Percentiles rank a stretch among this genome's conserved stretches.
phyloP scores from a whole-genome alignment of 2,113 vertebrate genomes.

The Menidia beryllina region DNA sequence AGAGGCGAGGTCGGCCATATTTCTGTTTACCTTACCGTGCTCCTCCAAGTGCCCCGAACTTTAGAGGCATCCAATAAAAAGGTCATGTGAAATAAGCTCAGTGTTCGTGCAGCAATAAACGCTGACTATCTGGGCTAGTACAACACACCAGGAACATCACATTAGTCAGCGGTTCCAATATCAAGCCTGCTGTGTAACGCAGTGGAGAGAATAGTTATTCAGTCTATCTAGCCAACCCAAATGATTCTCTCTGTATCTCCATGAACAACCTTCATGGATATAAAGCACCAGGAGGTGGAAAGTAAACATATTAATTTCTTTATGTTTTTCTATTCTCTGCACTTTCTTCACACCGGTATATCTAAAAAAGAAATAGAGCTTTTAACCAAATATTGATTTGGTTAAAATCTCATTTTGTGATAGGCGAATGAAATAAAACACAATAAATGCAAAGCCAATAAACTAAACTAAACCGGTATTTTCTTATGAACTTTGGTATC shows the following conservation, averaged over 20 bases:
- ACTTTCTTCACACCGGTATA: neutral
- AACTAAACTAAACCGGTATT: too few relatives aligned
- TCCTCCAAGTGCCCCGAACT: slow-evolving; percentile 9
- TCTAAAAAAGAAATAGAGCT: neutral
- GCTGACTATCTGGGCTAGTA: neutral
- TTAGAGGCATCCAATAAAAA: neutral
- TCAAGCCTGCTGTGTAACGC: neutral
- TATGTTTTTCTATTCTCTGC: too few relatives aligned
- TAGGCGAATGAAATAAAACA: too few relatives aligned
- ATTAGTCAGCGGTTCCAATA: slow-evolving; percentile 34
- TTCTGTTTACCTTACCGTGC: neutral
- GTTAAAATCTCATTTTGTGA: too few relatives aligned
- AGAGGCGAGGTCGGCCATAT: neutral
- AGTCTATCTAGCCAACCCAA: neutral
- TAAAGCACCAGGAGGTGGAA: neutral
- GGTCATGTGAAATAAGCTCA: neutral
- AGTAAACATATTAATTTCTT: neutral
- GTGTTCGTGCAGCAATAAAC: neutral
- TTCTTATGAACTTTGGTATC: too few relatives aligned
- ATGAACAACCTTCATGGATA: neutral
- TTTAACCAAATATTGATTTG: too few relatives aligned
- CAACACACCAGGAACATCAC: slow-evolving; percentile 15
- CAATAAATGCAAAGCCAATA: too few relatives aligned
- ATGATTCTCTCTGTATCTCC: neutral
- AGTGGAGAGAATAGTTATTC: neutral